A percentile compares a stretch with the other conserved stretches of the same genome.
These are phyloP conservation scores for Chloropsis cyanopogon DNA, from an alignment of 2,113 vertebrate genomes.

Conservation along the genomic window DNA sequence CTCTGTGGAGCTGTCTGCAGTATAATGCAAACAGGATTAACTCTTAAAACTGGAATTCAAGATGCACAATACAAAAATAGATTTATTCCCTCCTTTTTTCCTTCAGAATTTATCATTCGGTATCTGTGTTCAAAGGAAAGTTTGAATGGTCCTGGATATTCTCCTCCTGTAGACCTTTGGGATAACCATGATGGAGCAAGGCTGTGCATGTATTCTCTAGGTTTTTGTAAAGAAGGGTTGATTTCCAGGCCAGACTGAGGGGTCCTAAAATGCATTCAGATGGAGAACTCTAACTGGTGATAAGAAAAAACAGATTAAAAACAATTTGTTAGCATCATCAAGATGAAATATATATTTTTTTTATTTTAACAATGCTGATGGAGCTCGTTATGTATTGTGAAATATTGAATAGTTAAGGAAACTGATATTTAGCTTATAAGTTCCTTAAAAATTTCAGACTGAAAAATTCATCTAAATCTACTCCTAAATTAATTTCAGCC, in stretches of 20 bases:
- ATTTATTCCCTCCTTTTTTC: not conserved
- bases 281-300: not conserved
- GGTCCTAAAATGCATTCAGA: not conserved
- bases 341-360: not conserved
- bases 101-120: not conserved
- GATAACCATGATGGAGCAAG: not conserved
- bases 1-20: not conserved
- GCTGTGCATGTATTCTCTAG: fast-evolving
- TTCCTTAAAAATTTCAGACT: not conserved
- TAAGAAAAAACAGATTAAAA: not conserved
- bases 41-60: not conserved
- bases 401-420: not conserved
- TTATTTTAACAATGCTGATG: not conserved
- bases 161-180: not conserved
- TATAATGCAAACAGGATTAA: not conserved
- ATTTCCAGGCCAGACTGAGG: not conserved
- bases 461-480: not conserved
- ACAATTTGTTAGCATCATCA: not conserved
- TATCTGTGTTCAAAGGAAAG: not conserved
- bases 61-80: fast-evolving
- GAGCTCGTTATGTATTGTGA: not conserved
- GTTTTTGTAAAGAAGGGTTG: not conserved
- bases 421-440: not conserved
- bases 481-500: not conserved
- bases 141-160: not conserved